Conservation (phyloP, 2,888 invertebrate species). For the Eupithecia centaureata region DNA sequence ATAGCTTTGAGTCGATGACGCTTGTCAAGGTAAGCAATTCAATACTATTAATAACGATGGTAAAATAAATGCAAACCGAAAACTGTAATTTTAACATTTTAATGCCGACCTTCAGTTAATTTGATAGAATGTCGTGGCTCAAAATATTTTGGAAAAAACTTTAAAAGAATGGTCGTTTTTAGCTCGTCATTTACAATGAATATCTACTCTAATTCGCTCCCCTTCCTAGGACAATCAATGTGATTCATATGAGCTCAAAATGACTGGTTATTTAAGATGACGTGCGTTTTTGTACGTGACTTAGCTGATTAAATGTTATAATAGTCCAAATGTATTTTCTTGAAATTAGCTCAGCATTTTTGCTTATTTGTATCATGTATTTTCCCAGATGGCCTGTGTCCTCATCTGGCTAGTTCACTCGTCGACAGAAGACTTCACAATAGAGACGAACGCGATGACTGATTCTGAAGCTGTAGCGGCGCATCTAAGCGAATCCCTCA, state of each 20-base stretch:
- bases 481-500: slow-evolving; percentile 84
- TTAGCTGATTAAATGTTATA: too few species aligned
- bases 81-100: not conserved
- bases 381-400: slow-evolving; percentile 87
- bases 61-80: not conserved
- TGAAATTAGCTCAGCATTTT: not conserved
- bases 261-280: not conserved
- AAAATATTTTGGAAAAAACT: not conserved
- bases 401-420: slow-evolving; percentile 89
- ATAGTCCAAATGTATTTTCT: not conserved
- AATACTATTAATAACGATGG: not conserved
- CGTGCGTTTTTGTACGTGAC: too few species aligned
- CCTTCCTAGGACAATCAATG: not conserved
- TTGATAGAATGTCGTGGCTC: not conserved
- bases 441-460: slow-evolving; percentile 77
- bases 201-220: not conserved
- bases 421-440: slow-evolving; percentile 75
- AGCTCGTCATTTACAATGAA: not conserved
- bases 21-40: slow-evolving; percentile 84
- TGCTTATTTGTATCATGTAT: not conserved
- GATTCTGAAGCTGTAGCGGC: slow-evolving; percentile 84
- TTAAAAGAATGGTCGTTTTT: not conserved
- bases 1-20: slow-evolving; percentile 89
- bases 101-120: not conserved
- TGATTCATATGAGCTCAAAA: not conserved